Percentiles rank a stretch among this genome's conserved stretches.
phyloP scores from a whole-genome alignment of 1,140 invertebrate genomes.

The Cydia fagiglandana region DNA sequence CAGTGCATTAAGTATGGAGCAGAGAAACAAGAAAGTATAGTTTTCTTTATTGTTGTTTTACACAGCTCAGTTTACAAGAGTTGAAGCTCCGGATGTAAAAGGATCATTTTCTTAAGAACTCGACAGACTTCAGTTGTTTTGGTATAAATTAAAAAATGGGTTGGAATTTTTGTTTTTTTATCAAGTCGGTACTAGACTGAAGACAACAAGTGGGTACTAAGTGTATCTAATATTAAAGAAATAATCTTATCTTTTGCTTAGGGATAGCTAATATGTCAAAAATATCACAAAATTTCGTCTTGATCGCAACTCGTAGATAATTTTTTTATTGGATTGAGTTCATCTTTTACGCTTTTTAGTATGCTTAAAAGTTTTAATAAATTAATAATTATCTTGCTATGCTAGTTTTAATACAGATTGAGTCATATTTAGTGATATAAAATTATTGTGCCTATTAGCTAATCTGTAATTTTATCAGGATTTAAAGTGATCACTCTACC shows the following conservation, averaged over 20 bases:
- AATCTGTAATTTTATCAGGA: neutral
- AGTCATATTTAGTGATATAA: too few relatives aligned
- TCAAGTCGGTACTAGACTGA: too few relatives aligned
- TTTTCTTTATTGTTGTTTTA: slow-evolving; percentile 35
- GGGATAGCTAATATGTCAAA: too few relatives aligned
- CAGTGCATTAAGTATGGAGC: slow-evolving; percentile 54
- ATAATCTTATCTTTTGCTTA: too few relatives aligned
- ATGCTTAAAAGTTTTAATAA: too few relatives aligned
- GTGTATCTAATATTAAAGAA: neutral
- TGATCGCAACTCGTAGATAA: too few relatives aligned
- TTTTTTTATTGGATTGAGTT: too few relatives aligned
- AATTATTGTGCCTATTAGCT: too few relatives aligned
- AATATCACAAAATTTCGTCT: too few relatives aligned
- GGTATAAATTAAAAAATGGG: slow-evolving; percentile 3
- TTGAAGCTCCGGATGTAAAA: slow-evolving; percentile 8
- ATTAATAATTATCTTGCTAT: too few relatives aligned
- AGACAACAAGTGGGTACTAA: neutral
- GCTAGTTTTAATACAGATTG: too few relatives aligned
- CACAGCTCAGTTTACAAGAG: slow-evolving; percentile 37
- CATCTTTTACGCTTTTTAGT: too few relatives aligned
- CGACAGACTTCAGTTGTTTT: neutral
- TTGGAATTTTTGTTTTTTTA: neutral
- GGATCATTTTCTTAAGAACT: slow-evolving; percentile 8
- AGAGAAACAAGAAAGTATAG: slow-evolving; percentile 44
- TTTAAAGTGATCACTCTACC: neutral